Evolutionary conservation across 2,797 vertebrate species (phyloP).

Genomic region (Chelonia mydas): DNA sequence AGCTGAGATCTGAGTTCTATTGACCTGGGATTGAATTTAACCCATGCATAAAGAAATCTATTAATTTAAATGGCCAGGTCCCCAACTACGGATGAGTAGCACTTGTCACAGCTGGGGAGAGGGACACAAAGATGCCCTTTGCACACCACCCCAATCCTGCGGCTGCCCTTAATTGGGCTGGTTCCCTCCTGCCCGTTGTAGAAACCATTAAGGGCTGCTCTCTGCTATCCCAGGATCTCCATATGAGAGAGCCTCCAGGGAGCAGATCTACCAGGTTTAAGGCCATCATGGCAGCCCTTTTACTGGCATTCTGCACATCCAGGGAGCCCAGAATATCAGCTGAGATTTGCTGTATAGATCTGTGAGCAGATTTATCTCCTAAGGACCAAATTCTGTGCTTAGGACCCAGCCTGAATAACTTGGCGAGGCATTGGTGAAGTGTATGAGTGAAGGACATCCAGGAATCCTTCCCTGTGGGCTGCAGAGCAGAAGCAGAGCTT

Average conservation of each 20-base stretch:
- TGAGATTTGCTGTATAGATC: not conserved
- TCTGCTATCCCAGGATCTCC: not conserved
- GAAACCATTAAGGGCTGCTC: not conserved
- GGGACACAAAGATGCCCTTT: fast-evolving
- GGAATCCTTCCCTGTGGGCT: not conserved
- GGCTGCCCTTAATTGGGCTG: not conserved
- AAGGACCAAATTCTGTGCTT: not conserved
- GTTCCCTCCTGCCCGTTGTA: not conserved
- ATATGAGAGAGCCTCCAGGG: not conserved
- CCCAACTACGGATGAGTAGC: not conserved
- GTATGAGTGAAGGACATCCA: fast-evolving
- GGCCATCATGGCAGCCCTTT: not conserved
- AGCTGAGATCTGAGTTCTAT: not conserved
- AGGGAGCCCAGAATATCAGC: not conserved
- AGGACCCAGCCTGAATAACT: not conserved
- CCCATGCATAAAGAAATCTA: not conserved
- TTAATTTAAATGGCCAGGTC: not conserved
- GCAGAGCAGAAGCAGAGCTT: not conserved
- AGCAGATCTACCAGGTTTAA: not conserved
- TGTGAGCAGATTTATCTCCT: not conserved
- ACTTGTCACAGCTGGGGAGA: not conserved
- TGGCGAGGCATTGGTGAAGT: not conserved
- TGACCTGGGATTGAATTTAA: not conserved
- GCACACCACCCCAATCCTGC: not conserved
- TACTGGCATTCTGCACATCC: not conserved